These are phyloP conservation scores for Drosophila erecta DNA, from an alignment of 1,140 invertebrate genomes.

Conservation along the genomic window DNA sequence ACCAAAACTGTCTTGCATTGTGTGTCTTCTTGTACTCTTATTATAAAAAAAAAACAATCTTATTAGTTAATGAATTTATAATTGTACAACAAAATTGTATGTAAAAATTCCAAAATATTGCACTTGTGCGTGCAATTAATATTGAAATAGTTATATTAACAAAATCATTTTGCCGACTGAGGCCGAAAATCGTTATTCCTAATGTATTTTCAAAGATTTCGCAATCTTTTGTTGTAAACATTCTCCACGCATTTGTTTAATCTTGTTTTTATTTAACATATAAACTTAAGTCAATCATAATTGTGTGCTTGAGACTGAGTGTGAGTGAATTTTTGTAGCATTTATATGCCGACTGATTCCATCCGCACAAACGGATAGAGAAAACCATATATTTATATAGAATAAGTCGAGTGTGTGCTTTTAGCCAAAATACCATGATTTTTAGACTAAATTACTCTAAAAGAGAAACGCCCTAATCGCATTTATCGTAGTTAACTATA, in stretches of 20 bases:
- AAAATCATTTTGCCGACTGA: constrained; percentile 55
- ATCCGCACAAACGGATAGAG: constrained; percentile 4
- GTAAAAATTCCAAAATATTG: constrained; percentile 47
- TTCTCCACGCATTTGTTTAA: constrained; percentile 61
- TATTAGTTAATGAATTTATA: constrained; percentile 60
- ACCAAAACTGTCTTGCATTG: constrained; percentile 74
- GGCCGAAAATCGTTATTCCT: constrained; percentile 54
- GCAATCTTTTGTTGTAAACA: constrained; percentile 69
- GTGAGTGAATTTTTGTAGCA: constrained; percentile 44
- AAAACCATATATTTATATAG: constrained; percentile 39
- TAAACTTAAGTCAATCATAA: constrained; percentile 56
- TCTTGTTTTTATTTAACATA: constrained; percentile 61
- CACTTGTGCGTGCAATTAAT: constrained; percentile 35
- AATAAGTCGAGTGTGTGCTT: constrained; percentile 29
- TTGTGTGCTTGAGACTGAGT: constrained; percentile 20
- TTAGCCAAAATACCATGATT: constrained; percentile 28
- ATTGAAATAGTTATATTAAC: constrained; percentile 79
- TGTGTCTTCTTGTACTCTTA: constrained; percentile 76
- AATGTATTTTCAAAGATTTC: constrained; percentile 56
- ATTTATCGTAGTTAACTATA: constrained; percentile 58
- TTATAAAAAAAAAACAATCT: constrained; percentile 39
- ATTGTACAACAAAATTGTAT: constrained; percentile 79
- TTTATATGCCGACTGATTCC: constrained; percentile 38
- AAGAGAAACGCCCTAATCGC: constrained; percentile 34
- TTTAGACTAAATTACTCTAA: constrained; percentile 38